Evolutionary conservation across 2,888 invertebrate species (phyloP).

Genomic region (Machimus rusticus): DNA sequence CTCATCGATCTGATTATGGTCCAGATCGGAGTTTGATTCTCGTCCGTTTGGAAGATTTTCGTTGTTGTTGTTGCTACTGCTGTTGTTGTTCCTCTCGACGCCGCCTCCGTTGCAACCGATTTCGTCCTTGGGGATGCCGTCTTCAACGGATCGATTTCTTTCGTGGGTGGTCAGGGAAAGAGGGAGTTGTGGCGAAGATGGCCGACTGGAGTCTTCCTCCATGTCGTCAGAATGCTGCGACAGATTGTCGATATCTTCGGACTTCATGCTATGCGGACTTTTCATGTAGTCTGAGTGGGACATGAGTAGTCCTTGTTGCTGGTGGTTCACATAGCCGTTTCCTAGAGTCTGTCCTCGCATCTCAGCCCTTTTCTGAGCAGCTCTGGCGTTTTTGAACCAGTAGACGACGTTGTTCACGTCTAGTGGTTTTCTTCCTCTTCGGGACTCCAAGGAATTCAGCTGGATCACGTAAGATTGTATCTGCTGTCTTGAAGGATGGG

Average conservation of each 20-base stretch:
- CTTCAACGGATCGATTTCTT: constrained; percentile 54
- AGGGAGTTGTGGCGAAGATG: constrained; percentile 73
- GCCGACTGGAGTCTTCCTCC: constrained; percentile 73
- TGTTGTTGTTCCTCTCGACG: constrained; percentile 35
- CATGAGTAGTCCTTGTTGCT: constrained; percentile 66
- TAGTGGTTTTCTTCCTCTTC: constrained; percentile 90
- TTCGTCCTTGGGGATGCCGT: constrained; percentile 42
- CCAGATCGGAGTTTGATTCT: constrained; percentile 47
- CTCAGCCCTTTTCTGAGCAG: constrained; percentile 92
- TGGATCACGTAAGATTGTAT: constrained; percentile 96
- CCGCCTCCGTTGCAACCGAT: constrained; percentile 25
- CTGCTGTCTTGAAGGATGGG: constrained; percentile 95
- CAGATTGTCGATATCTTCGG: constrained; percentile 73
- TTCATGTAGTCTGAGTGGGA: constrained; percentile 72
- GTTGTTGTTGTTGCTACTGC: constrained; percentile 33
- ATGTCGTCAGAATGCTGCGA: constrained; percentile 73
- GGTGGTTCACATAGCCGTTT: constrained; percentile 61
- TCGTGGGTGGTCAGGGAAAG: constrained; percentile 73
- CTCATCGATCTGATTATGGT: constrained; percentile 51
- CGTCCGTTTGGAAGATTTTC: constrained; percentile 46
- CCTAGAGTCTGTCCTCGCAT: constrained; percentile 67
- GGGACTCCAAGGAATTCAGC: constrained; percentile 89
- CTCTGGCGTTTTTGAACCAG: constrained; percentile 98
- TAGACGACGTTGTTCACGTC: constrained; percentile 96
- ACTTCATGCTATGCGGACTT: constrained; percentile 68